Conservation (phyloP, 2,797 vertebrate species). For the Acomys russatus region DNA sequence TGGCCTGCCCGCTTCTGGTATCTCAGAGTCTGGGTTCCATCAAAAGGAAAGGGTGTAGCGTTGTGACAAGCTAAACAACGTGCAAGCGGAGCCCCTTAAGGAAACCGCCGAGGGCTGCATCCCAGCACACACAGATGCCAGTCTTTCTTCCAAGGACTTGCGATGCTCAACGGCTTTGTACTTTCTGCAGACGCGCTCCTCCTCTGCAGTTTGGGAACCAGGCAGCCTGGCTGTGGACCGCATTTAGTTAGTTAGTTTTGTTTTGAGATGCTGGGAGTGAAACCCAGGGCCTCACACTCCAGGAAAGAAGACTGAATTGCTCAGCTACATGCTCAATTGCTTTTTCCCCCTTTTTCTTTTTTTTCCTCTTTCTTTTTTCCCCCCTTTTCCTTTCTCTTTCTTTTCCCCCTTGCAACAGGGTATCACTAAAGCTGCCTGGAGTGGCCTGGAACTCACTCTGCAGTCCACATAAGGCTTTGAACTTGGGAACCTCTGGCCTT, state of each 20-base stretch:
- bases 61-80: slow-evolving; percentile 63
- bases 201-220: rapidly evolving
- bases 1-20: slow-evolving; percentile 64
- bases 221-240: neutral
- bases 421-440: neutral
- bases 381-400: rapidly evolving
- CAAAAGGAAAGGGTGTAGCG: slow-evolving; percentile 68
- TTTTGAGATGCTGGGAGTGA: neutral
- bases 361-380: rapidly evolving
- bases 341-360: rapidly evolving
- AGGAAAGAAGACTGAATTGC: neutral
- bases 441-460: neutral
- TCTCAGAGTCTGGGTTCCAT: slow-evolving; percentile 51
- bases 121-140: neutral
- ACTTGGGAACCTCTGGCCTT: neutral
- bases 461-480: neutral
- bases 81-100: slow-evolving; percentile 55
- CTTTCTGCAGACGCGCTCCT: neutral
- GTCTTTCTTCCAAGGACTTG: neutral
- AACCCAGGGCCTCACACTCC: neutral
- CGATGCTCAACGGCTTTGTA: neutral
- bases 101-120: neutral
- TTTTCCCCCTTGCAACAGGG: neutral
- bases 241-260: neutral
- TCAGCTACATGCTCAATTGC: neutral